Conservation (phyloP, 1,140 invertebrate species). For the Melitaea cinxia region DNA sequence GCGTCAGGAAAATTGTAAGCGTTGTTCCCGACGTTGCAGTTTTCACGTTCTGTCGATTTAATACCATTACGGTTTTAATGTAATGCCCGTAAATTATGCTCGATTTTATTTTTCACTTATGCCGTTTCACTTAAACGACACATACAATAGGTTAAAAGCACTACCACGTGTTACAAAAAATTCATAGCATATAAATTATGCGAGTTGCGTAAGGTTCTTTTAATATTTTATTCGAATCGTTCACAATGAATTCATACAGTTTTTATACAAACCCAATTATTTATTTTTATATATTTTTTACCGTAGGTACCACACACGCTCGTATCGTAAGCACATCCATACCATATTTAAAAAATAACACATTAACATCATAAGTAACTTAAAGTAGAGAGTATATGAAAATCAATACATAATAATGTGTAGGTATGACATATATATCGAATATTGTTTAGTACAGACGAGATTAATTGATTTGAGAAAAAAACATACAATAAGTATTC, state of each 20-base stretch:
- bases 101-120: slow-evolving; percentile 54
- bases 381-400: too few relatives aligned
- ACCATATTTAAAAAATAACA: too few relatives aligned
- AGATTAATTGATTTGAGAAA: too few relatives aligned
- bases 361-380: too few relatives aligned
- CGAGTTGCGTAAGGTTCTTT: background rate
- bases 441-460: too few relatives aligned
- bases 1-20: slow-evolving; percentile 47
- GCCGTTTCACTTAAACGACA: slow-evolving; percentile 47
- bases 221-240: background rate
- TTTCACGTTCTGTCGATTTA: slow-evolving; percentile 59
- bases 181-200: background rate
- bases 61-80: slow-evolving; percentile 58
- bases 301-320: background rate
- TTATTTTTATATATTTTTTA: background rate
- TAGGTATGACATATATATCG: too few relatives aligned
- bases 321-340: too few relatives aligned
- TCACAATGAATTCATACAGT: background rate
- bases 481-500: too few relatives aligned
- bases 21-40: slow-evolving; percentile 44
- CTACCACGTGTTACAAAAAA: slow-evolving; percentile 9
- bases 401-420: too few relatives aligned
- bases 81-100: slow-evolving; percentile 55
- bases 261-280: background rate
- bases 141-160: slow-evolving; percentile 18